phyloP scores from a whole-genome alignment of 2,888 invertebrate species.

The Aporophyla lueneburgensis region DNA sequence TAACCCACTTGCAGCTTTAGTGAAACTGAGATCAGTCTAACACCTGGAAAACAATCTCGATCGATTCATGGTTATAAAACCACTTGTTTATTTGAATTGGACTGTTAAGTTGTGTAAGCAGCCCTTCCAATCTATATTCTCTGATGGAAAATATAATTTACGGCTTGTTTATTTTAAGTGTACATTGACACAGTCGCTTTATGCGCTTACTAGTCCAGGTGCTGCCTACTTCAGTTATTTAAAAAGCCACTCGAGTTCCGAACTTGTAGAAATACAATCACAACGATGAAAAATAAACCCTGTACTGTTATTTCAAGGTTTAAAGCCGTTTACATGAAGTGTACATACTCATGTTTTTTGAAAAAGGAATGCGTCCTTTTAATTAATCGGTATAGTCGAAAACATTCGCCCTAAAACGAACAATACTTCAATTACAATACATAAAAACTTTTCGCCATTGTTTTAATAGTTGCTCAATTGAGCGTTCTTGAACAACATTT shows the following conservation, averaged over 20 bases:
- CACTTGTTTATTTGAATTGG: not conserved
- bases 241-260: slow-evolving; percentile 68
- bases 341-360: slow-evolving; percentile 15
- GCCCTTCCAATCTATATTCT: slow-evolving; percentile 6
- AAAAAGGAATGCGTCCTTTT: slow-evolving; percentile 55
- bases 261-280: slow-evolving; percentile 64
- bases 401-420: slow-evolving; percentile 58
- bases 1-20: not conserved
- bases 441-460: slow-evolving; percentile 56
- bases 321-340: not conserved
- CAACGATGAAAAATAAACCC: slow-evolving; percentile 45
- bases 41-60: not conserved
- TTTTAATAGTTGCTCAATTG: slow-evolving; percentile 80
- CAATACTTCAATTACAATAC: slow-evolving; percentile 34
- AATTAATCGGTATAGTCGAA: slow-evolving; percentile 55
- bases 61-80: not conserved
- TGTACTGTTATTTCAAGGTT: slow-evolving; percentile 6
- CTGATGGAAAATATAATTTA: slow-evolving; percentile 39
- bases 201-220: slow-evolving; percentile 70
- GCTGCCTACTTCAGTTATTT: slow-evolving; percentile 66
- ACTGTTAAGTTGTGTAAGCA: slow-evolving; percentile 1
- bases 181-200: slow-evolving; percentile 55
- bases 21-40: not conserved
- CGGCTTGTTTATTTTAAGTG: slow-evolving; percentile 64
- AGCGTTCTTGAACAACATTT: slow-evolving; percentile 66